Evolutionary conservation across 2,113 vertebrate genomes (phyloP), one percentile per base, ranked within the genome.

Genomic region (Aegithalos caudatus): DNA sequence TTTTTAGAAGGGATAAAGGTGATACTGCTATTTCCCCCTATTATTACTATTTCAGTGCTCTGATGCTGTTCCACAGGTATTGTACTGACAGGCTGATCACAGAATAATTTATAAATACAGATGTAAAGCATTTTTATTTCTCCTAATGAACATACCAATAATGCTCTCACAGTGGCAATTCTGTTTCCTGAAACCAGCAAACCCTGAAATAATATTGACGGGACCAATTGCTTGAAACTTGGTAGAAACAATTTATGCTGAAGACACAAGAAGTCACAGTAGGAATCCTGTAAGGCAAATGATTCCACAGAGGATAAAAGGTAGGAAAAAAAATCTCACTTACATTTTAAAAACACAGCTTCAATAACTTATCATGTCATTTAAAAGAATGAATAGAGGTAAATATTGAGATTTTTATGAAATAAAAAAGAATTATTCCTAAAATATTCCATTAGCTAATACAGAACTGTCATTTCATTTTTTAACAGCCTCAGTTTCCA

Each of bases 101-200:
- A 51, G 38, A 76, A 83, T 44, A 91, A 87, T 90, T 95, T 88
- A 77, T 37, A 96, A 95, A 91, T 69, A 83, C n/a, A 95, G 81
- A 77, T 25, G 77, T 62, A 87, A 73, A 78, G 48, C 58, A 85
- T 16, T 62, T 83, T 94, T 83, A 92, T 79, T 94, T 84, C 91
- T 88, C 29, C 38, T 97, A 96, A 96, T 86, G 77, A 97, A 89
- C 78, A 61, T 80, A 93, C 81, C 72, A 86, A 64, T 95, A 94
- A 88, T 6, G 7, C 11, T 82, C 77, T 72, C 87, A 61, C 78
- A 74, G 81, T 48, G 76, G 77, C 95, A 57, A 83, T 60, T 86
- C 45, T 88, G n/a, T 96, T 96, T 96, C 69, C 53, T 85, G 86
- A 97, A 97, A 94, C 61, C 38, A 97, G 40, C 45, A 96, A 96